phyloP scores from a whole-genome alignment of 1,140 invertebrate species.

The Ectropis grisescens region DNA sequence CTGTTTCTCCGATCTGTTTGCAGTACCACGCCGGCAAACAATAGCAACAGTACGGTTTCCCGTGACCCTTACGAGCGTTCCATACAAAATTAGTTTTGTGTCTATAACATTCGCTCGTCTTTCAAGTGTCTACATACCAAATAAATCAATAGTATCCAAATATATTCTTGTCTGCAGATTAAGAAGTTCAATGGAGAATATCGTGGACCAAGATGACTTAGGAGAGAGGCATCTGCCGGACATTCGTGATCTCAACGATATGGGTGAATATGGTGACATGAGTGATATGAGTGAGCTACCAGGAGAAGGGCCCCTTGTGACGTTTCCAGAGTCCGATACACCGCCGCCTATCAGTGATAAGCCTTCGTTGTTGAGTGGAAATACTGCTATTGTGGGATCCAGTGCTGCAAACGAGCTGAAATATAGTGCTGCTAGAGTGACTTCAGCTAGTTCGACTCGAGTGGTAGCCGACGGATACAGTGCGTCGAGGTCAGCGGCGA shows the following conservation, averaged over 20 bases:
- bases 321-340: conserved; percentile 83
- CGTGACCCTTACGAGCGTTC: conserved; percentile 7
- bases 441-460: conserved; percentile 84
- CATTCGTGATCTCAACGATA: conserved; percentile 68
- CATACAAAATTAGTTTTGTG: too few relatives aligned
- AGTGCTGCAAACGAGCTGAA: conserved; percentile 64
- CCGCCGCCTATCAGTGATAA: conserved; percentile 70
- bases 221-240: conserved; percentile 52
- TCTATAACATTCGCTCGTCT: neutral
- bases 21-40: conserved; percentile 61
- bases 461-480: conserved; percentile 86
- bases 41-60: conserved; percentile 46
- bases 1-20: conserved; percentile 48
- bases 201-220: conserved; percentile 71
- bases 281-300: conserved; percentile 66
- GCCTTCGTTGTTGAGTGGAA: conserved; percentile 52
- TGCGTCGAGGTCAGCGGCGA: conserved; percentile 81
- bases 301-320: conserved; percentile 75
- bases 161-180: conserved; percentile 55
- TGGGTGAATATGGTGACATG: conserved; percentile 54
- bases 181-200: conserved; percentile 76
- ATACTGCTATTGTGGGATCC: conserved; percentile 35
- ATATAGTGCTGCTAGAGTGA: conserved; percentile 84
- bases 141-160: neutral
- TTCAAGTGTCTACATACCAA: too few relatives aligned